Evolutionary conservation across 2,888 invertebrate genomes (phyloP).

Genomic region (Eupithecia exiguata): DNA sequence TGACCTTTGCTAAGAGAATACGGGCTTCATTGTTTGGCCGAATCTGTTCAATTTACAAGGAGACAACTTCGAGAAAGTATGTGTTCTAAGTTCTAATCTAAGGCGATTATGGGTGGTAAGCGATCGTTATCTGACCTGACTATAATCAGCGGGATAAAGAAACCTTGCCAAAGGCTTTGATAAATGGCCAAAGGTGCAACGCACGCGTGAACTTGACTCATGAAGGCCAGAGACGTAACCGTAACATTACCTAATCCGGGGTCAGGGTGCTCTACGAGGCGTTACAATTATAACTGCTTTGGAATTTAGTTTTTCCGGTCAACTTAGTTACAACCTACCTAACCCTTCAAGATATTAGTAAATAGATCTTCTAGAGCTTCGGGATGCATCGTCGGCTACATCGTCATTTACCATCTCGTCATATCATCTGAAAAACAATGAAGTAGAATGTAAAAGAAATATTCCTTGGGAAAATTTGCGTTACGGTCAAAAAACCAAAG

Average conservation of each 20-base stretch:
- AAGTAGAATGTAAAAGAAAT: too few relatives aligned
- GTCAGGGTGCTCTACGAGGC: background rate
- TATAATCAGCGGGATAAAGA: conserved; percentile 20
- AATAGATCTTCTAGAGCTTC: too few relatives aligned
- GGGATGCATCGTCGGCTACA: too few relatives aligned
- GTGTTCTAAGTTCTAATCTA: background rate
- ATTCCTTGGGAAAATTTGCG: too few relatives aligned
- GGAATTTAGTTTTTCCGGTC: background rate
- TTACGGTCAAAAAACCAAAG: too few relatives aligned
- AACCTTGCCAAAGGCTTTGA: conserved; percentile 22
- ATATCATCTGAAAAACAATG: too few relatives aligned
- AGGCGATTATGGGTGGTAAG: background rate
- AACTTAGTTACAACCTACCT: too few relatives aligned
- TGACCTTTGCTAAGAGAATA: background rate
- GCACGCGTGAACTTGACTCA: conserved; percentile 39
- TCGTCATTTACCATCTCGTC: too few relatives aligned
- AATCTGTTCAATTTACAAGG: background rate
- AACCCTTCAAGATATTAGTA: too few relatives aligned
- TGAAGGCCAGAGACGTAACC: conserved; percentile 5
- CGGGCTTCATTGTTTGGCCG: background rate
- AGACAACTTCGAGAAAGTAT: background rate
- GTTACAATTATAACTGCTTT: background rate
- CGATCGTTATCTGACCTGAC: too few relatives aligned
- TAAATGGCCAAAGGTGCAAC: conserved; percentile 22
- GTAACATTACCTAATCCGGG: background rate